phyloP scores from a whole-genome alignment of 2,797 vertebrate genomes.

The Benthosema pterotum region DNA sequence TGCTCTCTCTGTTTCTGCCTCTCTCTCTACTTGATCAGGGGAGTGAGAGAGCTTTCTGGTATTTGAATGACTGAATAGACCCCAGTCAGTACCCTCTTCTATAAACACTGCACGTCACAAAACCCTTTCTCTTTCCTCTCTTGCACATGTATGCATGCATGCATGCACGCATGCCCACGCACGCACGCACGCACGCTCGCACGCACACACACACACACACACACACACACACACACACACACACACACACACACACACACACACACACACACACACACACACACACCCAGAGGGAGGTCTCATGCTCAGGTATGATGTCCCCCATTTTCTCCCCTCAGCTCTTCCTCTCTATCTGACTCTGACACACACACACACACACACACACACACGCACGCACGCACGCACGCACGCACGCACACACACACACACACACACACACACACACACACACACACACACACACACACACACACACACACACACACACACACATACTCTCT shows the following conservation, averaged over 20 bases:
- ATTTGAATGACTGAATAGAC: slow-evolving; percentile 81
- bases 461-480: too few species aligned
- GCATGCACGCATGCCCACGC: slow-evolving; percentile 7
- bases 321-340: slow-evolving; percentile 25
- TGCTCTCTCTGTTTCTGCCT: slow-evolving; percentile 15
- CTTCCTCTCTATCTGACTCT: too few species aligned
- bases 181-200: slow-evolving; percentile 12
- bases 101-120: slow-evolving; percentile 76
- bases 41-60: slow-evolving; percentile 82
- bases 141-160: slow-evolving; percentile 29
- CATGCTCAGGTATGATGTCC: slow-evolving; percentile 81
- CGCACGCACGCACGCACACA: too few species aligned
- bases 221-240: slow-evolving; percentile 19
- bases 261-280: slow-evolving; percentile 22
- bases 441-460: too few species aligned
- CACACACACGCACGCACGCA: too few species aligned
- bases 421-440: too few species aligned
- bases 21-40: slow-evolving; percentile 69
- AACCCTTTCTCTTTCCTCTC: slow-evolving; percentile 56
- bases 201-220: slow-evolving; percentile 28
- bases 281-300: slow-evolving; percentile 66
- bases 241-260: slow-evolving; percentile 16
- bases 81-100: slow-evolving; percentile 77
- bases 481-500: too few species aligned
- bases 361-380: too few species aligned